Base-by-base conservation (phyloP, 1,140 invertebrate genomes). In the Diplogasteroides magnus region DNA sequence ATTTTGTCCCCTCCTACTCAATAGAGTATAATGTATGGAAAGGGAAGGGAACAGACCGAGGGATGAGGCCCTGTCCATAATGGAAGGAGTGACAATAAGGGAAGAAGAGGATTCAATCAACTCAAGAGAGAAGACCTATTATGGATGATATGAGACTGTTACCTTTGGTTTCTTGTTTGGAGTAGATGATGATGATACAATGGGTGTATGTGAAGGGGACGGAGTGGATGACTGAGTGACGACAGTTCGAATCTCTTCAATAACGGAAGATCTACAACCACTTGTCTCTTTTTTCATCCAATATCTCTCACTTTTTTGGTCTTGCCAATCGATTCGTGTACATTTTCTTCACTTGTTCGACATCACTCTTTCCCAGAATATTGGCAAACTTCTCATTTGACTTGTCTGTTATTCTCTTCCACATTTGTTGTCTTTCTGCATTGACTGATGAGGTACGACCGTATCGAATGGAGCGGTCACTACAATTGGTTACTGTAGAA, bases 331-430 rank as follows among this genome's bases (percentile, higher is more conserved):
- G 58, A 31, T 66, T 66, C 57, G 64, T 60, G 56, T 66, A 66
- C 15, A 66, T n/a, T 28, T 66, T 66, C 64, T 66, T 66, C 14
- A 48, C 64, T 27, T 66, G 64, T 61, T 66, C 64, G 13, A 66
- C 64, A 6, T 48, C 64, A 11, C 57, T 26, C 15, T 31, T 23
- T 11, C 64, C 64, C 23, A 66, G 64, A 13, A 29, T 19, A 31
- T 66, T 48, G 13, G 13, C 64, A 27, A 66, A 66, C 56, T 66
- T 66, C 28, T 66, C 64, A 27, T 66, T 66, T 11, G 64, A 31
- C 48, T 66, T 66, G 48, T 66, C 32, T 26, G 64, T 66, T 15
- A 66, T 66, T 31, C 32, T 55, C 26, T 60, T 66, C 64, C 64
- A 66, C 64, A 66, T 66, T 31, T 61, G 15, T 26, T 66, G 64